Evolutionary conservation across 2,888 invertebrate genomes (phyloP), one percentile per base, ranked within the genome.

Genomic region (Drosophila planitibia): DNA sequence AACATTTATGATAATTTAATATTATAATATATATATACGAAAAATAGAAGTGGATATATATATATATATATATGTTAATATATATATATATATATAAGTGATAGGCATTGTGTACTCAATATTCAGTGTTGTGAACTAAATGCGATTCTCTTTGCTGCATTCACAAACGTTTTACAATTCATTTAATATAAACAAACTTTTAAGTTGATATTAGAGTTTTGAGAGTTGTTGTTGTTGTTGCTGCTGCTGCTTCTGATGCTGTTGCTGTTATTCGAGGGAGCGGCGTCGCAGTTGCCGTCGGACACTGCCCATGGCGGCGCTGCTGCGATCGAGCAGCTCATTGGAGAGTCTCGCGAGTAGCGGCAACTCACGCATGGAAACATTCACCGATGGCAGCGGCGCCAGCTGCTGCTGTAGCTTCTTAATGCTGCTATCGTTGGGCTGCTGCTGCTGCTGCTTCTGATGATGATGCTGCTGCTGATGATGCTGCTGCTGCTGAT

Each of bases 331-430:
- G 4, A 91, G 85, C 62, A 93, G 81, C 77, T 93, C 93, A 63
- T 87, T 92, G 52, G 93, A 92, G 22, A 93, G 87, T 35, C 93
- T 91, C 64, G 93, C 93, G 53, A 93, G 82, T 53, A 93, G 72
- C 25, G 94, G 94, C 62, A 94, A 70, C 78, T 93, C 93, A 41
- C 93, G 92, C 93, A 93, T 93, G 53, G 94, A 94, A 47, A 93
- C 93, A 83, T 93, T 94, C 3, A 92, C 91, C 61, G 92, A 89
- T 39, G 94, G 93, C 83, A 93, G 83, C 22, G 93, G 94, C 35
- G 92, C 93, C 28, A 92, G 79, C 73, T 92, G 93, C 70, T 92
- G 92, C 49, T 92, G 88, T 60, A 93, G 80, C 72, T 92, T 93
- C 74, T 93, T 93, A 14, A 93, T 87, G 33, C 91, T 84, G 51